Evolutionary conservation across 2,888 invertebrate genomes (phyloP).

Genomic region (Melieria picta): DNA sequence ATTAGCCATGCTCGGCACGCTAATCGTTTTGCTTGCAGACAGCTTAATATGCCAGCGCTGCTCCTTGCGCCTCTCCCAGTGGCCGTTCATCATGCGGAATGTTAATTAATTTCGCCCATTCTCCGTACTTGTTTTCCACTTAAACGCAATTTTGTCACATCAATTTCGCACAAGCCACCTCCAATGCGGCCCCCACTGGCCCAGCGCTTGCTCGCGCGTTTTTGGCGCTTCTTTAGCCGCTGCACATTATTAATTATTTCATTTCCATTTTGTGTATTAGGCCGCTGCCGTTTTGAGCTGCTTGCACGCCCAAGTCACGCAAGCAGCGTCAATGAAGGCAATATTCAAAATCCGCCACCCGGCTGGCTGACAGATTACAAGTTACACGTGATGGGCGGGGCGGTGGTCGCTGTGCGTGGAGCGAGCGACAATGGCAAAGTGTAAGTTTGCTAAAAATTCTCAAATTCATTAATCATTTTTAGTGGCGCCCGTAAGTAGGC

Average conservation of each 20-base stretch:
- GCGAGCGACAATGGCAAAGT: conserved; percentile 46
- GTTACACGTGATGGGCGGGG: background rate
- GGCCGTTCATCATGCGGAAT: conserved; percentile 5
- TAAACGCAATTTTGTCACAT: conserved; percentile 30
- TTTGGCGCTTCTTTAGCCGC: conserved; percentile 14
- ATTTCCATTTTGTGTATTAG: conserved; percentile 21
- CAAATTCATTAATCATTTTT: conserved; percentile 59
- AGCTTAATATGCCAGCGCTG: background rate
- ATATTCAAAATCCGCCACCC: conserved; percentile 17
- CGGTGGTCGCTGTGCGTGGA: background rate
- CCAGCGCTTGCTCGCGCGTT: background rate
- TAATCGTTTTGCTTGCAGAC: no score
- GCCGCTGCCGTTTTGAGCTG: background rate
- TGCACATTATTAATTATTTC: conserved; percentile 38
- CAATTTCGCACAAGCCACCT: background rate
- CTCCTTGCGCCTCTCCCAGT: background rate
- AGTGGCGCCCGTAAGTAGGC: conserved; percentile 58
- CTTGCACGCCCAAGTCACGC: background rate
- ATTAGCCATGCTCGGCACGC: no score
- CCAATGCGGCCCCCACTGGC: background rate
- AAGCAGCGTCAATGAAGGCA: background rate
- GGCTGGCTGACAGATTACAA: conserved; percentile 21
- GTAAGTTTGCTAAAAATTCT: conserved; percentile 39
- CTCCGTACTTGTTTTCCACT: conserved; percentile 13
- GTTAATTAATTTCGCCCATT: conserved; percentile 26